Conservation (phyloP, 35 echinoderm and acorn worm genomes). For the Apostichopus parvimensis region DNA sequence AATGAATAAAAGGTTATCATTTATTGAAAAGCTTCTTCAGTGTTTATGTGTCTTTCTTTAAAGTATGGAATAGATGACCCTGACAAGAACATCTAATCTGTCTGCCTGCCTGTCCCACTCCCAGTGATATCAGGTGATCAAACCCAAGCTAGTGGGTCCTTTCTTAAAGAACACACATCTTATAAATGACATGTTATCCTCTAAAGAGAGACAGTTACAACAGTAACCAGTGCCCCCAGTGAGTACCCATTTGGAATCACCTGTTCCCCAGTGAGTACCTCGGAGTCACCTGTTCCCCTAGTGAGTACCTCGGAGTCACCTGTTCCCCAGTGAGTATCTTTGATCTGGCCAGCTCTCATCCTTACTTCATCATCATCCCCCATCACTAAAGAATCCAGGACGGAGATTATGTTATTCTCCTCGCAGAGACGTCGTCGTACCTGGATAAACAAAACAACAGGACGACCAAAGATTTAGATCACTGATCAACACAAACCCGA, state of each 20-base stretch:
- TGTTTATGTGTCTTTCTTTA: no score
- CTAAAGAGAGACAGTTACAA: no score
- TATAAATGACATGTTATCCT: no score
- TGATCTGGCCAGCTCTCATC: neutral
- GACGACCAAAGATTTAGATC: neutral
- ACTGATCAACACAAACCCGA: neutral
- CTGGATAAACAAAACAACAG: neutral
- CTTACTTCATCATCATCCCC: neutral
- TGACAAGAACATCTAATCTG: no score
- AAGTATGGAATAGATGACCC: no score
- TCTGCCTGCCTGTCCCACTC: no score
- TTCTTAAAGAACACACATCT: no score
- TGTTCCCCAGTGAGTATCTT: neutral
- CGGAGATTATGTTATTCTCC: constrained; percentile 1
- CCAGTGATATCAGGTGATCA: no score
- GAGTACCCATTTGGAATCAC: neutral
- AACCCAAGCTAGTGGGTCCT: no score
- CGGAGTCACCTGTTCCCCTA: neutral
- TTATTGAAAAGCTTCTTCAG: no score
- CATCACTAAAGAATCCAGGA: neutral
- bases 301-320: neutral
- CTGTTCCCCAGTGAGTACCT: no score
- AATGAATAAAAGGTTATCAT: no score
- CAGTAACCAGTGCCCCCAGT: neutral
- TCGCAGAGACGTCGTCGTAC: neutral